Evolutionary conservation across 2,797 vertebrate species (phyloP), one percentile per base, ranked within the genome.

Genomic region (Rhabdophis nuchalis): DNA sequence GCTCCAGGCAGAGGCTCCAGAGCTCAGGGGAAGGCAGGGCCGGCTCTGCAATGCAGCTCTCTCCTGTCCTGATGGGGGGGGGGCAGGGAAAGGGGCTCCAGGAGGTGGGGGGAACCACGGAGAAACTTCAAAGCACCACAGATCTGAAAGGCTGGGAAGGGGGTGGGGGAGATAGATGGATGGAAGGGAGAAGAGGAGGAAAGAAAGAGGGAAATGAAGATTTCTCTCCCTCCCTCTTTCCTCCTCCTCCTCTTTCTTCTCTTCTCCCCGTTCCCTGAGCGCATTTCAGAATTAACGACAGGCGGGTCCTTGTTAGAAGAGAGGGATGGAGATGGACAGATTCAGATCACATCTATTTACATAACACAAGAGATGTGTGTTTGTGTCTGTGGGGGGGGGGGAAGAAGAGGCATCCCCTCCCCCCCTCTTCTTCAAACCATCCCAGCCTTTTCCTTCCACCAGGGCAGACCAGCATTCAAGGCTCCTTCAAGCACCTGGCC

Each of bases 1-100:
- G 12, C 3, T 32, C 77, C 16, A 4, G 6, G 3, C 0, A 46
- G 29, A 89, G 3, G 29, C 29, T 25, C 86, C 46, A 1, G 10
- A 5, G 32, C 36, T 3, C 2, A 13, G 23, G 27, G 86, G 25
- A 8, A 88, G 57, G 68, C 68, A 77, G 36, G 13, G 60, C 50
- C 46, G 0, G 60, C 96, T 95, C 97, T 97, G 97, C 97, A 97
- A 96, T 97, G 97, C 97, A 97, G 97, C 94, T 96, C 97, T 95
- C 96, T 96, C 96, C 96, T 97, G 96, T 94, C 64, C 64, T 68
- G 29, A 32, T 32, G 1, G 1, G 61, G 61, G 7, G 25, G 27
- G 2, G 94, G 93, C 95, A 94, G 95, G 95, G 56, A 92, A 92
- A 92, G 94, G 95, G 93, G 96, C 96, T 41, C 72, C 61, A 23